Conservation (phyloP, 2,797 vertebrate genomes). For the Cephalopachus bancanus region DNA sequence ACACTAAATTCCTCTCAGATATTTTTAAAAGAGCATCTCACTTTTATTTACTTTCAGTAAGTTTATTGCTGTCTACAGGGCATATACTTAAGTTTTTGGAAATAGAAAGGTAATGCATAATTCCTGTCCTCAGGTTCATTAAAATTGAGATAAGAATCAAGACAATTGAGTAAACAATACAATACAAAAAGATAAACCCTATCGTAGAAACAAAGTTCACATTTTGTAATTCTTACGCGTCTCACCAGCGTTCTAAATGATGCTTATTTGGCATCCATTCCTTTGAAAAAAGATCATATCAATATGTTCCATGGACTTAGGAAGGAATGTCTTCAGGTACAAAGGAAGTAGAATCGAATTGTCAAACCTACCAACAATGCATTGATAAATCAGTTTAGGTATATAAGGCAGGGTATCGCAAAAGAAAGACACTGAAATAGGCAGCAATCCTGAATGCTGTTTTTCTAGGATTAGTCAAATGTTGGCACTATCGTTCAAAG, state of each 20-base stretch:
- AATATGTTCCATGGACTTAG: background rate
- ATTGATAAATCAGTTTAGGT: background rate
- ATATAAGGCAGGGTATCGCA: background rate
- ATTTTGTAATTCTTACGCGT: slow-evolving; percentile 6
- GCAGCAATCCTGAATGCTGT: background rate
- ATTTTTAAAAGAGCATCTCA: background rate
- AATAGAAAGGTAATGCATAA: background rate
- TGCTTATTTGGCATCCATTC: background rate
- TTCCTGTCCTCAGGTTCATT: slow-evolving; percentile 6
- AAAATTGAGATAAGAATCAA: slow-evolving; percentile 52
- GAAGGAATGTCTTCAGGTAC: background rate
- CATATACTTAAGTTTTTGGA: background rate
- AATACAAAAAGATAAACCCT: slow-evolving; percentile 44
- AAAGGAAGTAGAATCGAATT: slow-evolving; percentile 20
- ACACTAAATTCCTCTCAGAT: background rate
- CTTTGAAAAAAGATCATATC: background rate
- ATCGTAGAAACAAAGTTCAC: background rate
- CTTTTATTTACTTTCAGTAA: slow-evolving; percentile 24
- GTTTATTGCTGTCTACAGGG: background rate
- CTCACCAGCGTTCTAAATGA: slow-evolving; percentile 4
- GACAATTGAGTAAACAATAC: background rate
- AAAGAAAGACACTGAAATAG: background rate
- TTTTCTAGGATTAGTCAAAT: background rate
- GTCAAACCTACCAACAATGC: background rate
- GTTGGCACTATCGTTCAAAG: background rate